phyloP scores from a whole-genome alignment of 2,888 invertebrate genomes.

The Argyresthia albistria region DNA sequence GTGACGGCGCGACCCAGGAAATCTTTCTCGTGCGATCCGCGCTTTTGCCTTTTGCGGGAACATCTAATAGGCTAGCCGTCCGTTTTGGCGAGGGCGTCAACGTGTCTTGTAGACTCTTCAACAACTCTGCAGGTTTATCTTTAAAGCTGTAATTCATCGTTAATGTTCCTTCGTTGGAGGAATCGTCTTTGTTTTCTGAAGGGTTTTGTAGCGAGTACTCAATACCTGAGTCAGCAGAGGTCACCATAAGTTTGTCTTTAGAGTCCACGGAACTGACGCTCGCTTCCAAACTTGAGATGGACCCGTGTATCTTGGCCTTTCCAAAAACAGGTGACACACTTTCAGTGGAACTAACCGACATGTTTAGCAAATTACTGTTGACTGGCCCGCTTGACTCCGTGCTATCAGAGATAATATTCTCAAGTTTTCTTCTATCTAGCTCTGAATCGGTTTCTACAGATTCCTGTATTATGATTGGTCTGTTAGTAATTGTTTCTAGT shows the following conservation, averaged over 20 bases:
- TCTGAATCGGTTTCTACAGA: slow-evolving; percentile 27
- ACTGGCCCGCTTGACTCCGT: slow-evolving; percentile 54
- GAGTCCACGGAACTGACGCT: slow-evolving; percentile 66
- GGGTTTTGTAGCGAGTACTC: slow-evolving; percentile 58
- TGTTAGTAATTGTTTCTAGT: slow-evolving; percentile 22
- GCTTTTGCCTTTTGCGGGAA: slow-evolving; percentile 55
- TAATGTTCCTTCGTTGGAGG: slow-evolving; percentile 65
- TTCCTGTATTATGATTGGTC: slow-evolving; percentile 30
- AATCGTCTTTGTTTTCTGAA: slow-evolving; percentile 48
- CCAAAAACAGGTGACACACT: slow-evolving; percentile 64
- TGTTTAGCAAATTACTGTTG: slow-evolving; percentile 43
- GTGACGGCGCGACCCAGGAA: slow-evolving; percentile 72
- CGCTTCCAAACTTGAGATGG: slow-evolving; percentile 60
- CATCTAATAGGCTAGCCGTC: slow-evolving; percentile 52
- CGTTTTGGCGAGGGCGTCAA: slow-evolving; percentile 47
- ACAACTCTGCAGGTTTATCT: slow-evolving; percentile 33
- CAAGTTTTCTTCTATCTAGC: slow-evolving; percentile 45
- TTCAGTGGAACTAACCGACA: slow-evolving; percentile 60
- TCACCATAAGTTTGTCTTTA: slow-evolving; percentile 47
- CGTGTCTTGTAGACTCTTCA: slow-evolving; percentile 28
- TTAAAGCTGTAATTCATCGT: slow-evolving; percentile 57
- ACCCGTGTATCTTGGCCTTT: slow-evolving; percentile 55
- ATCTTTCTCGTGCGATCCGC: slow-evolving; percentile 69
- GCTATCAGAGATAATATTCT: slow-evolving; percentile 26
- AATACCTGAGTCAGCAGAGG: slow-evolving; percentile 63